phyloP scores from a whole-genome alignment of 2,888 invertebrate species.

The Buathra laborator region DNA sequence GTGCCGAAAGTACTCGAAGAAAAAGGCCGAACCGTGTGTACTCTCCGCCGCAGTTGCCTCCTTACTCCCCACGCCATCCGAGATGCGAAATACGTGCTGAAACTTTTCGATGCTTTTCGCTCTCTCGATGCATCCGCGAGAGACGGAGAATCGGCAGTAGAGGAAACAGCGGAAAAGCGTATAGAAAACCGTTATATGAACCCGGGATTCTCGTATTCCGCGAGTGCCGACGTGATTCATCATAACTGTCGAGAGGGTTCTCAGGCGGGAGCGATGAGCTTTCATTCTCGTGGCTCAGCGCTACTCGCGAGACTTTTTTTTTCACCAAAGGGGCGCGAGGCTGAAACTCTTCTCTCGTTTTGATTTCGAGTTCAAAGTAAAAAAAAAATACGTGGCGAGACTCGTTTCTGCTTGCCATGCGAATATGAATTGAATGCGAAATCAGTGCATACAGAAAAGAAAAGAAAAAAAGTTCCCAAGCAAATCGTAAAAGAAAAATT shows the following conservation, averaged over 20 bases:
- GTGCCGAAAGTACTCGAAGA: not conserved
- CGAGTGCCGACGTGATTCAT: constrained; percentile 40
- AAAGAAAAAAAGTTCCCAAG: not conserved
- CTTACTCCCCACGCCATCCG: not conserved
- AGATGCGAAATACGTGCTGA: constrained; percentile 60
- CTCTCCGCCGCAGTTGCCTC: not conserved
- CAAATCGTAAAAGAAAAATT: no score
- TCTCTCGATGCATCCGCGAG: constrained; percentile 16
- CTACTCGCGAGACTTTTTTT: not conserved
- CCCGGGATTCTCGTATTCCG: constrained; percentile 39
- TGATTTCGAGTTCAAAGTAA: constrained; percentile 1
- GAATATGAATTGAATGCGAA: no score
- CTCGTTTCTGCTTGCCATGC: no score
- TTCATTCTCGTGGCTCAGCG: not conserved
- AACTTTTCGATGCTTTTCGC: constrained; percentile 49
- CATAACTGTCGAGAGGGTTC: constrained; percentile 34
- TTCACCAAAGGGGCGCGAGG: not conserved
- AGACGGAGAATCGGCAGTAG: not conserved
- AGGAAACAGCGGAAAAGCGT: not conserved
- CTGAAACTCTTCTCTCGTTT: constrained; percentile 10
- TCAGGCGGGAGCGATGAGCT: constrained; percentile 5
- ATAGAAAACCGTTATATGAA: constrained; percentile 36
- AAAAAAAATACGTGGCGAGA: not conserved
- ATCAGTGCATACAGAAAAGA: not conserved
- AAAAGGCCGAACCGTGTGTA: not conserved